These are phyloP conservation scores for Diaprepes abbreviatus DNA, from an alignment of 2,888 invertebrate species.

Conservation along the genomic window DNA sequence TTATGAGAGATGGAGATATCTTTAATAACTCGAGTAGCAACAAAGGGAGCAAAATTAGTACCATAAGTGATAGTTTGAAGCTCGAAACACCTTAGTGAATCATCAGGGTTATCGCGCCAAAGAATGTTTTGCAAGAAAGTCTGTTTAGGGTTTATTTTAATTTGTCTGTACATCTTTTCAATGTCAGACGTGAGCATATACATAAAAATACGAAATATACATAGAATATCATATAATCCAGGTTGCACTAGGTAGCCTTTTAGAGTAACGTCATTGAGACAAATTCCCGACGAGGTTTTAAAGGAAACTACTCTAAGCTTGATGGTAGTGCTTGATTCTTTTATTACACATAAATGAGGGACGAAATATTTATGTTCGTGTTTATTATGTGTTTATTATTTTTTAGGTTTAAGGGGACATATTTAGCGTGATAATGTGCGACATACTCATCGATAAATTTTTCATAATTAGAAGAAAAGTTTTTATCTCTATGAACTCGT, in stretches of 20 bases:
- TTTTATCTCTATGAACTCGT: not conserved
- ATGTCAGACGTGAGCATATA: not conserved
- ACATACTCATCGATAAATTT: not conserved
- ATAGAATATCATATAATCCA: constrained; percentile 3
- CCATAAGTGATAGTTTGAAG: not conserved
- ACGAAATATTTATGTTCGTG: not conserved
- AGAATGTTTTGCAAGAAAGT: no score
- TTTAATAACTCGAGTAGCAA: constrained; percentile 23
- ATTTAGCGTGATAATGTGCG: not conserved
- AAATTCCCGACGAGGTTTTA: no score
- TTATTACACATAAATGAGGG: no score
- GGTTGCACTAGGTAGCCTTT: no score
- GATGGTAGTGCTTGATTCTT: no score
- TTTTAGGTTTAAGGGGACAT: not conserved
- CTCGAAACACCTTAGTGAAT: not conserved
- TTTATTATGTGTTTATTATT: not conserved
- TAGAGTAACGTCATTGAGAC: no score
- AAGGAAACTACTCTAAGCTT: no score
- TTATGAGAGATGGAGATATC: constrained; percentile 17
- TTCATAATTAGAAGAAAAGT: not conserved
- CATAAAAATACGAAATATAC: not conserved
- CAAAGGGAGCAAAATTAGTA: not conserved
- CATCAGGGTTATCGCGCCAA: not conserved
- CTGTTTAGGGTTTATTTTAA: no score
- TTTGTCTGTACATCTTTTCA: not conserved